Percentiles rank a stretch among this genome's conserved stretches.
phyloP scores from a whole-genome alignment of 1,140 invertebrate genomes.

The Drosophila busckii region DNA sequence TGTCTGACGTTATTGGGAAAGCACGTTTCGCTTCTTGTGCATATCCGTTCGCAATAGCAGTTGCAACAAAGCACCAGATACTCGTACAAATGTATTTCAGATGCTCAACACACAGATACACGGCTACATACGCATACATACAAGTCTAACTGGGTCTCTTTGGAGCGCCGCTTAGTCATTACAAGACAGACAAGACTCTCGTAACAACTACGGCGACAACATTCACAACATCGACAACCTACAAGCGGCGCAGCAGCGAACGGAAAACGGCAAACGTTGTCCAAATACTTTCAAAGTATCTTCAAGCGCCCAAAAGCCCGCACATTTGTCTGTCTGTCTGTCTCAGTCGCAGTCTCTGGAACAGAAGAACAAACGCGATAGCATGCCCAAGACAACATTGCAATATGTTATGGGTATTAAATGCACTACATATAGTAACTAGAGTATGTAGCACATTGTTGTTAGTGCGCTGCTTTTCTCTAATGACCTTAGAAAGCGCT shows the following conservation, averaged over 20 bases:
- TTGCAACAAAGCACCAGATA: slow-evolving; percentile 39
- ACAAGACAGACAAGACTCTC: slow-evolving; percentile 34
- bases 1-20: slow-evolving; percentile 62
- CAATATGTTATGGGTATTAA: slow-evolving; percentile 13
- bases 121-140: neutral
- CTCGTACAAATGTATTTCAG: slow-evolving; percentile 29
- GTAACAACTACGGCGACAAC: slow-evolving; percentile 46
- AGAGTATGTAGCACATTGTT: neutral
- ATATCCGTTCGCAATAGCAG: slow-evolving; percentile 51
- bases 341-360: neutral
- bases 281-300: slow-evolving; percentile 42
- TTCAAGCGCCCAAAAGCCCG: slow-evolving; percentile 11
- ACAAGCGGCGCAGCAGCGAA: neutral
- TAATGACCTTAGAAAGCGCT: neutral
- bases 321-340: slow-evolving; percentile 13
- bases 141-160: slow-evolving; percentile 33
- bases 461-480: neutral
- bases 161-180: slow-evolving; percentile 35
- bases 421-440: slow-evolving; percentile 1
- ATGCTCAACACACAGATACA: neutral
- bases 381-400: slow-evolving; percentile 6
- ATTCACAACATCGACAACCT: slow-evolving; percentile 22
- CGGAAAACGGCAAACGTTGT: slow-evolving; percentile 29
- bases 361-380: slow-evolving; percentile 1
- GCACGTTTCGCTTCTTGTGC: slow-evolving; percentile 63